Base-by-base conservation (phyloP, 2,113 vertebrate species). In the Rallus limicola region DNA sequence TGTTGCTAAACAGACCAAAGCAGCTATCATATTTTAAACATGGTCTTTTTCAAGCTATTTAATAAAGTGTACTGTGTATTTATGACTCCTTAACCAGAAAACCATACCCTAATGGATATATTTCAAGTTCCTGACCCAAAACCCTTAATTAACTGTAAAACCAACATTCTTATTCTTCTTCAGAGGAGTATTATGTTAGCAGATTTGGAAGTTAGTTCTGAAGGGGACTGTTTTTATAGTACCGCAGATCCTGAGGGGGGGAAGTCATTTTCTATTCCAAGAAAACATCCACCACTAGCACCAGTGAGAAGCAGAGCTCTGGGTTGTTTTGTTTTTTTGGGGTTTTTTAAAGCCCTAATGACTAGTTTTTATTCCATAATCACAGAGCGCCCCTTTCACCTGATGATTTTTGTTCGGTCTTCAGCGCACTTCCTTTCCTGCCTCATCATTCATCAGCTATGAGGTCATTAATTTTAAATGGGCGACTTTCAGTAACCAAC, bases 201-300 rank as follows among this genome's bases (percentile, higher is more conserved):
- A 93, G 72, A 87, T 95, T 96, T 94, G 90, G 79, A 97, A 87
- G 85, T 85, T 69, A 93, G 84, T 84, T 97, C 85, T 94, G 79
- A 95, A 91, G 63, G 82, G 42, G 67, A 69, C 74, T 94, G 78
- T 90, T 97, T 95, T 95, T 86, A 86, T 52, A 95, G 64, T 59
- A 95, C 94, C 94, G 90, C 84, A 97, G 77, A 96, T 93, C 82
- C 83, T 95, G 63, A 85, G n/a, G n/a, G 28, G 74, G 71, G 75
- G 69, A 93, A 92, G 74, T 95, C 0, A 95, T 95, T 97, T 97
- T 97, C 92, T 96, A 85, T 95, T 97, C 93, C 94, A 97, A 97
- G 93, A 97, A 96, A 96, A 96, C 48, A 91, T 93, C 69, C 76
- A 91, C 88, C 86, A 88, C 65, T 67, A 82, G 52, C 67, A 90